phyloP scores from a whole-genome alignment of 2,888 invertebrate species.

The Drosophila multiciliata region DNA sequence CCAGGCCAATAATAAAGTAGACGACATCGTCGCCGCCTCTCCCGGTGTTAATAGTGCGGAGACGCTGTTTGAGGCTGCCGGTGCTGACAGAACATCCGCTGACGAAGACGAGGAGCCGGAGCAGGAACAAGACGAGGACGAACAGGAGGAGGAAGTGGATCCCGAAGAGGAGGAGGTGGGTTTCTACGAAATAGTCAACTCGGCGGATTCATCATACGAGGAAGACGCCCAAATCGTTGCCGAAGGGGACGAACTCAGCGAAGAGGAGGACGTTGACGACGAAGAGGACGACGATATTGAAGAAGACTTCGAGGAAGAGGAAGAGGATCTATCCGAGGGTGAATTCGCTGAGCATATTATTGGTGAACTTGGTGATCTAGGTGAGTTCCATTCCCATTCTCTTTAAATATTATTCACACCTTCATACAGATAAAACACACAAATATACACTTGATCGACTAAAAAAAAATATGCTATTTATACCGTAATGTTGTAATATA shows the following conservation, averaged over 20 bases:
- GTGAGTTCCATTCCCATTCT: conserved; percentile 50
- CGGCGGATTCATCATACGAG: conserved; percentile 74
- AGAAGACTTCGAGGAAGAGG: conserved; percentile 69
- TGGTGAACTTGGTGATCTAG: conserved; percentile 69
- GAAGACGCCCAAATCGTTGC: conserved; percentile 78
- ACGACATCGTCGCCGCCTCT: background rate
- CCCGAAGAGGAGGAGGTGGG: conserved; percentile 65
- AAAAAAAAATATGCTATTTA: background rate
- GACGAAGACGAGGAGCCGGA: conserved; percentile 24
- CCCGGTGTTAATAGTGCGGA: conserved; percentile 6
- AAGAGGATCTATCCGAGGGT: conserved; percentile 69
- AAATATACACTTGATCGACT: conserved; percentile 3
- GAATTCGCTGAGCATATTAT: conserved; percentile 76
- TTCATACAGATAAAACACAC: background rate
- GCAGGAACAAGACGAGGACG: conserved; percentile 52
- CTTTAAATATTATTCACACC: background rate
- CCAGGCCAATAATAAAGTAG: conserved; percentile 5
- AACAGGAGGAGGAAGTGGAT: conserved; percentile 66
- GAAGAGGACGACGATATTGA: conserved; percentile 72
- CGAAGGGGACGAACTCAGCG: conserved; percentile 75
- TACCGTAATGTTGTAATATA: background rate
- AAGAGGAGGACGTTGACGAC: conserved; percentile 69
- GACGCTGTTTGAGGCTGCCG: conserved; percentile 3
- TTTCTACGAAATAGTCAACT: conserved; percentile 75
- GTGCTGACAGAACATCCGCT: conserved; percentile 16